Percentiles rank a stretch among this genome's conserved stretches.
These are phyloP conservation scores for Thaleichthys pacificus DNA, from an alignment of 2,797 vertebrate species.

Conservation along the genomic window DNA sequence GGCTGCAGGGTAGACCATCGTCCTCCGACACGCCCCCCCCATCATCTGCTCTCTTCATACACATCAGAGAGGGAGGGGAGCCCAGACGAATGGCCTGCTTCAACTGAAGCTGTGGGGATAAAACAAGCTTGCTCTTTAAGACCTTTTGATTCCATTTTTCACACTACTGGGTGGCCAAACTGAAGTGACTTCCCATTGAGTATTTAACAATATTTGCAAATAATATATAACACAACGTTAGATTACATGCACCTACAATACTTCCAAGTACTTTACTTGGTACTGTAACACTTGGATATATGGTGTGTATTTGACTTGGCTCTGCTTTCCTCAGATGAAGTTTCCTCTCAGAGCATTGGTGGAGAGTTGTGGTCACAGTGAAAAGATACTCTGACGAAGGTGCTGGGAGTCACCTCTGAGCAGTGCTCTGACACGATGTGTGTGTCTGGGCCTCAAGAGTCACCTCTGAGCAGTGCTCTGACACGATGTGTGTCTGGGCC, in stretches of 20 bases:
- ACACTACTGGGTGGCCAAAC: too few species aligned
- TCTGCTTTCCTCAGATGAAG: not conserved
- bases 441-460: constrained; percentile 21
- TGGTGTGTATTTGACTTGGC: not conserved
- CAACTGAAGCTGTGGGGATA: constrained; percentile 65
- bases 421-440: not conserved
- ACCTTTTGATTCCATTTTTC: too few species aligned
- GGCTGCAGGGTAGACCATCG: constrained; percentile 79
- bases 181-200: too few species aligned
- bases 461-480: constrained; percentile 15
- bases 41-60: constrained; percentile 75
- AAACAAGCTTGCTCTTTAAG: not conserved
- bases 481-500: not conserved
- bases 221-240: not conserved
- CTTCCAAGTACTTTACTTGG: not conserved
- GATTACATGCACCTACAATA: not conserved
- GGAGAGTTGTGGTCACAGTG: not conserved
- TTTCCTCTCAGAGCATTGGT: constrained; percentile 2
- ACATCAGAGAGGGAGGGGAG: constrained; percentile 73
- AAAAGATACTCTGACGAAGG: not conserved
- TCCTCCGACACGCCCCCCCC: constrained; percentile 76
- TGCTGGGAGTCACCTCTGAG: not conserved
- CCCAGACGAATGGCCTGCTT: constrained; percentile 79
- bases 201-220: too few species aligned
- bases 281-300: not conserved